A percentile compares a stretch with the other conserved stretches of the same genome.
These are phyloP conservation scores for Hyposmocoma kahamanoa DNA, from an alignment of 1,140 invertebrate species.

Conservation along the genomic window DNA sequence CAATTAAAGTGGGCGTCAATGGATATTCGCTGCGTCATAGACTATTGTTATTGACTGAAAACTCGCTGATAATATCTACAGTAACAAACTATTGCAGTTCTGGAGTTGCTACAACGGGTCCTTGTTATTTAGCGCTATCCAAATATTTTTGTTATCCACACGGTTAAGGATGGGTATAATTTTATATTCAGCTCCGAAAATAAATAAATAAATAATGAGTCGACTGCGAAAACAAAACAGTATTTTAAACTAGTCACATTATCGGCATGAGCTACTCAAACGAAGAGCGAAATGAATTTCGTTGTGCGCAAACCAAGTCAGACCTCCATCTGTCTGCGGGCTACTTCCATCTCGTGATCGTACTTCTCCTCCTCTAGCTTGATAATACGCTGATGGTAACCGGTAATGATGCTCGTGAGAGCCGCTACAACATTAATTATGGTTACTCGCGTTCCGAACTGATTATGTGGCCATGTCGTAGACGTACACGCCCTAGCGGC, in stretches of 20 bases:
- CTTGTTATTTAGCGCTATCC: slow-evolving; percentile 61
- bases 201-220: slow-evolving; percentile 49
- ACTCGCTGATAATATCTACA: slow-evolving; percentile 58
- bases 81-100: slow-evolving; percentile 37
- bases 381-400: slow-evolving; percentile 90
- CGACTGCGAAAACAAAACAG: slow-evolving; percentile 62
- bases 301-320: slow-evolving; percentile 64
- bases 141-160: slow-evolving; percentile 63
- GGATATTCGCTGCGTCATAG: slow-evolving; percentile 40
- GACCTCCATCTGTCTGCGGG: slow-evolving; percentile 93
- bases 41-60: slow-evolving; percentile 54
- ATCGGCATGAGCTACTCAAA: slow-evolving; percentile 65
- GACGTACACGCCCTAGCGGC: slow-evolving; percentile 19
- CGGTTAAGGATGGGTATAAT: slow-evolving; percentile 57
- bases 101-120: slow-evolving; percentile 46
- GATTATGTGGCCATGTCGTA: slow-evolving; percentile 13
- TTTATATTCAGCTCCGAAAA: slow-evolving; percentile 54
- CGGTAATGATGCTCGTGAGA: slow-evolving; percentile 89
- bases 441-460: slow-evolving; percentile 44
- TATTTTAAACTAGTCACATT: slow-evolving; percentile 66
- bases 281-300: slow-evolving; percentile 55
- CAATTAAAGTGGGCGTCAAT: slow-evolving; percentile 38
- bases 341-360: slow-evolving; percentile 96
- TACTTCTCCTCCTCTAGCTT: slow-evolving; percentile 95
- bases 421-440: slow-evolving; percentile 78